Conservation (phyloP, 2,888 invertebrate species). For the Conistra vaccinii region DNA sequence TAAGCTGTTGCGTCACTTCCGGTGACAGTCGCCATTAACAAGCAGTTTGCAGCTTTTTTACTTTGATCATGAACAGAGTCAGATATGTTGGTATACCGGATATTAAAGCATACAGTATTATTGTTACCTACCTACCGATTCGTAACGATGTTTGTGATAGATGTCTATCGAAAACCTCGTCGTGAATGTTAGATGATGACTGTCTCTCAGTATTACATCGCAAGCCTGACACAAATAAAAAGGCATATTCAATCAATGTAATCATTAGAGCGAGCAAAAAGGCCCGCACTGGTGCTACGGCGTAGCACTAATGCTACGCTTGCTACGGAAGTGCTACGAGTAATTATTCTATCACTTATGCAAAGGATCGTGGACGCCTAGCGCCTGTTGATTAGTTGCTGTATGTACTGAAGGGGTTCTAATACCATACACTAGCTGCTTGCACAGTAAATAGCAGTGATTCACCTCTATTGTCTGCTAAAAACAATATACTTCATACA, state of each 20-base stretch:
- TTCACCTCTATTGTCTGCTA: background rate
- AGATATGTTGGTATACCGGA: background rate
- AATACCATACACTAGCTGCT: background rate
- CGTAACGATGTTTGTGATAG: background rate
- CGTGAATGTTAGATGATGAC: background rate
- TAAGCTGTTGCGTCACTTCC: conserved; percentile 44
- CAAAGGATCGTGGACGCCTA: too few species aligned
- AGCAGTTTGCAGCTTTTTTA: conserved; percentile 23
- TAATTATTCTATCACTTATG: background rate
- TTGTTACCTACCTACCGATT: background rate
- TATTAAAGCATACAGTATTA: background rate
- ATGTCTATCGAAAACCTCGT: background rate
- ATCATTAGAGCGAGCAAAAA: too few species aligned
- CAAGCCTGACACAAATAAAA: background rate
- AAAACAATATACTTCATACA: conserved; percentile 6
- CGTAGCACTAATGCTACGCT: background rate
- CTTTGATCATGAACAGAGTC: background rate
- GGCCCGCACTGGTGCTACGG: conserved; percentile 3
- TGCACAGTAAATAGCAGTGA: background rate
- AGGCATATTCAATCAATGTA: too few species aligned
- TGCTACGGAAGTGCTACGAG: background rate
- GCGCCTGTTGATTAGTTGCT: background rate
- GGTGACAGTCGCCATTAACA: conserved; percentile 6
- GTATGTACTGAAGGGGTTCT: background rate
- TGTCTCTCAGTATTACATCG: background rate